phyloP scores from a whole-genome alignment of 2,888 invertebrate species.

The Meganola albula region DNA sequence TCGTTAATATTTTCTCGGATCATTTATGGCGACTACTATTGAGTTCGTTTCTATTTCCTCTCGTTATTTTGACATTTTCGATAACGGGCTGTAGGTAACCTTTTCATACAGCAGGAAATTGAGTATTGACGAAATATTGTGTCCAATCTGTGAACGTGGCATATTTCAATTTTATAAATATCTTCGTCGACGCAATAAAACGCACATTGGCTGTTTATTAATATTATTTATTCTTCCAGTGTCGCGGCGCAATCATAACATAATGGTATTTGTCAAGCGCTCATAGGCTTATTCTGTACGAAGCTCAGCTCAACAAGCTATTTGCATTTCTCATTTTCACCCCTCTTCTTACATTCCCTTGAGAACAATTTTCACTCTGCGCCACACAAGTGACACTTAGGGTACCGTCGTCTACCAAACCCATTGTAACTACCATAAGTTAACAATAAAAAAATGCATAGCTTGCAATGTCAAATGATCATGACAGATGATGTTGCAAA shows the following conservation, averaged over 20 bases:
- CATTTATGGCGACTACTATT: constrained; percentile 15
- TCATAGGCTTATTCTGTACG: constrained; percentile 58
- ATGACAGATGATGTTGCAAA: too few species aligned
- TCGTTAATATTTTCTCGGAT: constrained; percentile 10
- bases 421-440: too few species aligned
- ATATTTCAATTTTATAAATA: constrained; percentile 32
- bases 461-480: too few species aligned
- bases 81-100: constrained; percentile 38
- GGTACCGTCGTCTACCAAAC: constrained; percentile 27
- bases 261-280: constrained; percentile 62
- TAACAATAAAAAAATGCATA: too few species aligned
- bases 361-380: constrained; percentile 57
- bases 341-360: constrained; percentile 54
- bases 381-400: constrained; percentile 42
- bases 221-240: constrained; percentile 35
- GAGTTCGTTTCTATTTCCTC: constrained; percentile 46
- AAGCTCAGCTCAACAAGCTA: constrained; percentile 57
- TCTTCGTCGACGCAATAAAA: constrained; percentile 18
- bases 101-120: constrained; percentile 55
- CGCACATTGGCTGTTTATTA: constrained; percentile 34
- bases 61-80: constrained; percentile 48
- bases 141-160: constrained; percentile 29
- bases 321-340: constrained; percentile 74
- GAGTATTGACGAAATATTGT: constrained; percentile 49
- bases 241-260: constrained; percentile 44